Evolutionary conservation across 1,140 invertebrate genomes (phyloP), one percentile per base, ranked within the genome.

Genomic region (Anastrepha obliqua): DNA sequence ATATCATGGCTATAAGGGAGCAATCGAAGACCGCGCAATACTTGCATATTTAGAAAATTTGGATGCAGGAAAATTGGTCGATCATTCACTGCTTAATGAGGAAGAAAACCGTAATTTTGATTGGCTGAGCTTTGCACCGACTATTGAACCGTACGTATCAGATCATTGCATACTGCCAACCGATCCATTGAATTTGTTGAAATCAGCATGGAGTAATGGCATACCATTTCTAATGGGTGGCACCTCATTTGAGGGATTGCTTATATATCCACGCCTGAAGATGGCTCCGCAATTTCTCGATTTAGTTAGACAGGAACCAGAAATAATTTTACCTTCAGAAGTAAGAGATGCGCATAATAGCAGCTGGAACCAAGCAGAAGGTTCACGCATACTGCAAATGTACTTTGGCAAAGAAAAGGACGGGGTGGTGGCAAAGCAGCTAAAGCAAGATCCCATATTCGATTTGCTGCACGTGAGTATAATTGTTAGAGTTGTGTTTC

Each of bases 161-260:
- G 88, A 87, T 3, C 86, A 91, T 42, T 93, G 92, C 87, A 91
- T 94, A 60, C 89, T 92, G 4, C 90, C 91, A 42, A 89, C 91
- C 65, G 86, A 90, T 7, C 20, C 93, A 70, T 59, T 88, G 87
- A 89, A 93, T 88, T 90, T 94, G 90, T 86, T 91, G 6, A 88
- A 87, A 9, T 89, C 89, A 11, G 91, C 93, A 3, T 93, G 93
- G 91, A 89, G 89, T 47, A 91, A 93, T 88, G 85, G 91, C 29
- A 87, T 94, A 47, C 93, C 93, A 8, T 81, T 89, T 1, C 91
- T 94, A 74, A 86, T 94, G n/a, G 94, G 94, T 1, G 93, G 91
- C 13, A 91, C 90, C 5, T 91, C 93, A 7, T 90, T 91, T 74
- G 93, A 94, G 89, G 92, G 92, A 0, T 89, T 92, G 0, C 90